A percentile compares a stretch with the other conserved stretches of the same genome.
phyloP scores from a whole-genome alignment of 2,888 invertebrate genomes.

The Tromatobia lineatoria region DNA sequence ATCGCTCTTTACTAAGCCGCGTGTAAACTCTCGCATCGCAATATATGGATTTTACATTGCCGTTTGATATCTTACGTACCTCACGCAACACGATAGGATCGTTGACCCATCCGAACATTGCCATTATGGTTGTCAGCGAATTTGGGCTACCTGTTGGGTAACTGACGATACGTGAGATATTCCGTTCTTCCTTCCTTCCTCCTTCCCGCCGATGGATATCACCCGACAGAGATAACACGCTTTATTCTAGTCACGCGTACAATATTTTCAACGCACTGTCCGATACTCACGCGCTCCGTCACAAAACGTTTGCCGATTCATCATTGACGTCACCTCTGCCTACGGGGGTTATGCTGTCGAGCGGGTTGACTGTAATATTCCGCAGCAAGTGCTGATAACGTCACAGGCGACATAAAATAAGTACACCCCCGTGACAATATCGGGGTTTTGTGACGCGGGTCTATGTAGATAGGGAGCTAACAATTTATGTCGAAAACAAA shows the following conservation, averaged over 20 bases:
- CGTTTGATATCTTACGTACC: too few species aligned
- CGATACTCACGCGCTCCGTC: conserved; percentile 1
- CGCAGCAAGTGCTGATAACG: not conserved
- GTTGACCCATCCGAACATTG: not conserved
- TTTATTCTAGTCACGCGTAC: conserved; percentile 10
- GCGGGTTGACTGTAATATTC: not conserved
- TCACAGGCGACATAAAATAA: not conserved
- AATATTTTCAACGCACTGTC: not conserved
- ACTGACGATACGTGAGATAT: conserved; percentile 8
- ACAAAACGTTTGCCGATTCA: conserved; percentile 12
- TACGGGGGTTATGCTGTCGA: not conserved
- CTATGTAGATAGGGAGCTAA: not conserved
- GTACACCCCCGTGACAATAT: too few species aligned
- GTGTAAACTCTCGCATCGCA: not conserved
- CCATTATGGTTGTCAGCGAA: conserved; percentile 26
- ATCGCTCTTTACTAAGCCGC: not conserved
- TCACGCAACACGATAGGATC: not conserved
- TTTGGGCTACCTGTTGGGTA: conserved; percentile 4
- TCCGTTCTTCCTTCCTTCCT: not conserved
- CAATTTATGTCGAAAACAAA: not conserved
- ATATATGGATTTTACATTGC: conserved; percentile 1
- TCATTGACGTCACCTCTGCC: conserved; percentile 23
- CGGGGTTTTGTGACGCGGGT: not conserved
- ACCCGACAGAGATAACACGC: not conserved
- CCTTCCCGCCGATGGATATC: conserved; percentile 16